phyloP scores from a whole-genome alignment of 2,797 vertebrate genomes.

The Adelosebastes latens region DNA sequence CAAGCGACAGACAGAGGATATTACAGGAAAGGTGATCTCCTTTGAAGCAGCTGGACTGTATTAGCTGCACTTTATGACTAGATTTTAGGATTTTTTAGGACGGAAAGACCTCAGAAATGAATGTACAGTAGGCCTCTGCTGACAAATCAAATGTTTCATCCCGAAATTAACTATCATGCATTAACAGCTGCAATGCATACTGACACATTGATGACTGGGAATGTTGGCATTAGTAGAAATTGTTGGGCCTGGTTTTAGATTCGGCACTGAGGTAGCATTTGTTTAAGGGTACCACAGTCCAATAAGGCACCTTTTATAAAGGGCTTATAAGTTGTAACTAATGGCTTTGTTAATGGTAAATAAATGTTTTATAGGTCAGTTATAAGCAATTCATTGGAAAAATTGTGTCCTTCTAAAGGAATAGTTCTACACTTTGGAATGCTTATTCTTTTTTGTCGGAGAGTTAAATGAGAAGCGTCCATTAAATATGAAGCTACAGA shows the following conservation, averaged over 20 bases:
- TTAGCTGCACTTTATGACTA: conserved; percentile 11
- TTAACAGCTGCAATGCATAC: neutral
- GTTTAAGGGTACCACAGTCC: neutral
- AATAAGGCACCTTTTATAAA: neutral
- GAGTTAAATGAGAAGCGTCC: neutral
- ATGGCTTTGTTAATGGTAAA: no score
- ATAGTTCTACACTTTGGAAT: neutral
- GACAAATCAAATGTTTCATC: neutral
- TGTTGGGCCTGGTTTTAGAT: neutral
- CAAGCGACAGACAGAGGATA: conserved; percentile 37
- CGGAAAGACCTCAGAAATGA: neutral
- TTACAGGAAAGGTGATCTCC: conserved; percentile 28
- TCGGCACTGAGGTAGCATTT: neutral
- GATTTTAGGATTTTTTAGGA: neutral
- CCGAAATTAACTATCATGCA: neutral
- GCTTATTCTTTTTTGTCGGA: neutral
- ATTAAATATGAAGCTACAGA: neutral
- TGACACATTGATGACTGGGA: neutral
- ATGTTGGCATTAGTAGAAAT: neutral
- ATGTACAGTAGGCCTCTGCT: neutral
- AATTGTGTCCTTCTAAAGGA: neutral
- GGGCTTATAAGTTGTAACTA: no score
- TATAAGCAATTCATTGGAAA: no score
- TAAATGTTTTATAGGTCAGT: no score
- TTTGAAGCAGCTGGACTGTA: conserved; percentile 32